These are phyloP conservation scores for Spheniscus mendiculus DNA, from an alignment of 2,113 vertebrate species.

Conservation along the genomic window DNA sequence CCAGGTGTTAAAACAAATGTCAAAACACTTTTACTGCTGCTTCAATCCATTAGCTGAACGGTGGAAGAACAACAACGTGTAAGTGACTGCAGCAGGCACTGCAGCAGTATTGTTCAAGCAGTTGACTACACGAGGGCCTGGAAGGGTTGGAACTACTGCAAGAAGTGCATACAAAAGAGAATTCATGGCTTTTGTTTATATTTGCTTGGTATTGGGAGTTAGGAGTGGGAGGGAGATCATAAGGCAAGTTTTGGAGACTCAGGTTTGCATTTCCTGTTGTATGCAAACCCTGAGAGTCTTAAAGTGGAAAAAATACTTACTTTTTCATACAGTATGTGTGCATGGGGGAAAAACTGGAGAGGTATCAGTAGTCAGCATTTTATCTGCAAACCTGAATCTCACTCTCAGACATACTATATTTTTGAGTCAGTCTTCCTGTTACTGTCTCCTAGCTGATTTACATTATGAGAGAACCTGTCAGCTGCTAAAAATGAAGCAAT, in stretches of 20 bases:
- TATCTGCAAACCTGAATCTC: not conserved
- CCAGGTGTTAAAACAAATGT: not conserved
- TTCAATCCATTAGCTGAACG: not conserved
- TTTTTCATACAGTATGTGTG: not conserved
- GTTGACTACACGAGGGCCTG: not conserved
- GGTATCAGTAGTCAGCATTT: not conserved
- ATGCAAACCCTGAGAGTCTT: not conserved
- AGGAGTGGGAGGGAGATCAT: not conserved
- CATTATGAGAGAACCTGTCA: not conserved
- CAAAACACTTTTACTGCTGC: not conserved
- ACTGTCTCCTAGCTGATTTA: not conserved
- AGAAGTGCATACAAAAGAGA: not conserved
- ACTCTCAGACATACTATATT: not conserved
- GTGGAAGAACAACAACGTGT: not conserved
- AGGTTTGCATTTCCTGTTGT: not conserved
- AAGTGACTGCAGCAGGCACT: not conserved
- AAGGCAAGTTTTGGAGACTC: not conserved
- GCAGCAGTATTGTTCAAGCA: not conserved
- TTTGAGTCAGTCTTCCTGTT: not conserved
- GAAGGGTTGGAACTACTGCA: not conserved
- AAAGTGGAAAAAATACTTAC: not conserved
- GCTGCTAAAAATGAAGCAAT: not conserved
- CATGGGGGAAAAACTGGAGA: not conserved
- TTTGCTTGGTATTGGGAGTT: not conserved
- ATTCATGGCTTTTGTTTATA: not conserved